These are phyloP conservation scores for Pao palembangensis DNA, from an alignment of 2,113 vertebrate species.

Conservation along the genomic window DNA sequence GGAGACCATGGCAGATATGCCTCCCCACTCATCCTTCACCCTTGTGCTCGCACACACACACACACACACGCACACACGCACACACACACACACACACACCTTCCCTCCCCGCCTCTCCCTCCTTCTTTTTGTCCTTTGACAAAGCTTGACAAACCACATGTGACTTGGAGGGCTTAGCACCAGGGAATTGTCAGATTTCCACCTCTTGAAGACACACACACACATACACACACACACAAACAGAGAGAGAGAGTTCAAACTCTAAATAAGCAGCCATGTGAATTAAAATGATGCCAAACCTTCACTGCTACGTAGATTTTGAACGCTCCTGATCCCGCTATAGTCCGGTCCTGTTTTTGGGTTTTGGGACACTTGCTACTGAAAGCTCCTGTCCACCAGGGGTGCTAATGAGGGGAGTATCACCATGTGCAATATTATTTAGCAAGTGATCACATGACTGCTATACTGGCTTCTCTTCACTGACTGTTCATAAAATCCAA, in stretches of 20 bases:
- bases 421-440: no score
- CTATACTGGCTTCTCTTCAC: no score
- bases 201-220: slow-evolving; percentile 39
- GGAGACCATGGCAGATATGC: slow-evolving; percentile 92
- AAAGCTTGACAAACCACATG: slow-evolving; percentile 97
- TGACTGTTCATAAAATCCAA: no score
- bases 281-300: slow-evolving; percentile 67
- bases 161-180: slow-evolving; percentile 90
- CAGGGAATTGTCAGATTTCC: slow-evolving; percentile 79
- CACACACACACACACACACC: no score
- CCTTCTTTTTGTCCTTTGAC: slow-evolving; percentile 85
- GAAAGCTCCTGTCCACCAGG: no score
- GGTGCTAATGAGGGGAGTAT: no score
- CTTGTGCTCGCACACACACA: slow-evolving; percentile 21
- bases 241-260: slow-evolving; percentile 65
- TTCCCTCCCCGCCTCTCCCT: slow-evolving; percentile 36
- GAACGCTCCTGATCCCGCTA: no score
- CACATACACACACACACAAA: background rate
- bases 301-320: slow-evolving; percentile 15
- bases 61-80: slow-evolving; percentile 11
- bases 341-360: no score
- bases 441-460: no score
- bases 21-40: slow-evolving; percentile 82
- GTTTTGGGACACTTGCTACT: no score
- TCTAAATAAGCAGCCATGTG: slow-evolving; percentile 78